A percentile compares a stretch with the other conserved stretches of the same genome.
Evolutionary conservation across 2,888 invertebrate species (phyloP).

Genomic region (Pycnomerus fuliginosus): DNA sequence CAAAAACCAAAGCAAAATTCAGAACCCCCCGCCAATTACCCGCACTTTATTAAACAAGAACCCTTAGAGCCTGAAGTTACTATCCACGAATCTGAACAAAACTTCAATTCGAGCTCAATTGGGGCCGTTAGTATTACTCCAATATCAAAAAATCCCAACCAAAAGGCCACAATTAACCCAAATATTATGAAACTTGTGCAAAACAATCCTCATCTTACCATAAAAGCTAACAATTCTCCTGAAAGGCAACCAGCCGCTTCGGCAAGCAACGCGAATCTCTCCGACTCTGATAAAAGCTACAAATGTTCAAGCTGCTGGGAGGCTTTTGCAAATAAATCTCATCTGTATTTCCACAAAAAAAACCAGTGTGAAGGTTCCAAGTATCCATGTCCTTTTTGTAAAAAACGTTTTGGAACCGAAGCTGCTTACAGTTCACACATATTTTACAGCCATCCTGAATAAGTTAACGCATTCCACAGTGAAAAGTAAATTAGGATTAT

Average conservation of each 20-base stretch:
- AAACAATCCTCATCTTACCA: conserved; percentile 51
- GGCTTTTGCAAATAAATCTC: conserved; percentile 51
- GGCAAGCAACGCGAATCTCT: conserved; percentile 4
- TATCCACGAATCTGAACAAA: conserved; percentile 45
- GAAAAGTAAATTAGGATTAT: too few relatives aligned
- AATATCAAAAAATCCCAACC: conserved; percentile 44
- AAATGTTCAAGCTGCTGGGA: conserved; percentile 52
- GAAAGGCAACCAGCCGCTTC: conserved; percentile 16
- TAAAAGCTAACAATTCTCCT: conserved; percentile 35
- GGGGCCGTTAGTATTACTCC: conserved; percentile 50
- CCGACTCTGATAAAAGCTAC: conserved; percentile 41
- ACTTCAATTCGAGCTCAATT: conserved; percentile 23
- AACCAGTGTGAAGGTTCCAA: conserved; percentile 52
- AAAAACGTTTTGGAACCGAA: conserved; percentile 52
- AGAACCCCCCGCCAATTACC: conserved; percentile 2
- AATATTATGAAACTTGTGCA: conserved; percentile 50
- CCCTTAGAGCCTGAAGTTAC: conserved; percentile 50
- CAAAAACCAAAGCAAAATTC: conserved; percentile 3
- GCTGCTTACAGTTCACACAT: conserved; percentile 54
- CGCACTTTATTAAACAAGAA: conserved; percentile 41
- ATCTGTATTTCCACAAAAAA: conserved; percentile 53
- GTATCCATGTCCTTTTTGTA: conserved; percentile 53
- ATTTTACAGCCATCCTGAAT: conserved; percentile 53
- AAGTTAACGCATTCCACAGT: too few relatives aligned
- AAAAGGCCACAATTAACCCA: conserved; percentile 42